phyloP scores from a whole-genome alignment of 2,888 invertebrate genomes.

The Scaptomyza reducta region DNA sequence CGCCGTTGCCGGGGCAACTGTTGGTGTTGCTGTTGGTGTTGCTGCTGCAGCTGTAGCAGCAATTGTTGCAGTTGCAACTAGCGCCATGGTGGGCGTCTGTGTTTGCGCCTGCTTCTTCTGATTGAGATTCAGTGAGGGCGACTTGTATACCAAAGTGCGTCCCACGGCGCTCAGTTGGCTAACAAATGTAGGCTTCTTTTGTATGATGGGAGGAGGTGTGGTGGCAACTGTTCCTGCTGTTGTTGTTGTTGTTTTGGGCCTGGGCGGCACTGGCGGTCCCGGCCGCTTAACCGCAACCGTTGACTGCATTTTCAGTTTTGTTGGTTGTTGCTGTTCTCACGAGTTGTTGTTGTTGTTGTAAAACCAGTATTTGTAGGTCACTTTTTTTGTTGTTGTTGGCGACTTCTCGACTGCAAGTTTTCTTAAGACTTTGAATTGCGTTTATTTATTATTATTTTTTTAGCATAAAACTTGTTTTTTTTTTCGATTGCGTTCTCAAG shows the following conservation, averaged over 20 bases:
- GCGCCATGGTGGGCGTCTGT: conserved; percentile 67
- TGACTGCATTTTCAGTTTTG: conserved; percentile 51
- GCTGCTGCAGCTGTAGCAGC: conserved; percentile 29
- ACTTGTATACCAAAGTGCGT: conserved; percentile 84
- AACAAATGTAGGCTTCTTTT: conserved; percentile 74
- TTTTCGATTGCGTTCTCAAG: conserved; percentile 34
- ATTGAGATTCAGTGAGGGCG: conserved; percentile 81
- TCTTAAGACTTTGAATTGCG: conserved; percentile 43
- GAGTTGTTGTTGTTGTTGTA: conserved; percentile 44
- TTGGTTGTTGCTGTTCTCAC: conserved; percentile 67
- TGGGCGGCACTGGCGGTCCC: conserved; percentile 92
- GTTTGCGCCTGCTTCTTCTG: conserved; percentile 81
- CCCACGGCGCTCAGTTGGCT: conserved; percentile 80
- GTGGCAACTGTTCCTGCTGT: conserved; percentile 31
- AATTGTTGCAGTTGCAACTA: conserved; percentile 49
- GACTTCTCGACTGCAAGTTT: conserved; percentile 34
- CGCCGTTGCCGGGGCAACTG: conserved; percentile 50
- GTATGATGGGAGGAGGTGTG: conserved; percentile 66
- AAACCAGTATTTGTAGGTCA: conserved; percentile 83
- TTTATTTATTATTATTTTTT: conserved; percentile 71
- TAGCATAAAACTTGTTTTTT: conserved; percentile 75
- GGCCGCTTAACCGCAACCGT: conserved; percentile 86
- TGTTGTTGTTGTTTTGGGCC: conserved; percentile 86
- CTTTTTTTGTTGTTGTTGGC: conserved; percentile 63
- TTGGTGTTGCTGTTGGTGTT: conserved; percentile 3